Percentiles rank a stretch among this genome's conserved stretches.
Conservation (phyloP, 1,140 invertebrate genomes). For the Trinorchestia longiramus region DNA sequence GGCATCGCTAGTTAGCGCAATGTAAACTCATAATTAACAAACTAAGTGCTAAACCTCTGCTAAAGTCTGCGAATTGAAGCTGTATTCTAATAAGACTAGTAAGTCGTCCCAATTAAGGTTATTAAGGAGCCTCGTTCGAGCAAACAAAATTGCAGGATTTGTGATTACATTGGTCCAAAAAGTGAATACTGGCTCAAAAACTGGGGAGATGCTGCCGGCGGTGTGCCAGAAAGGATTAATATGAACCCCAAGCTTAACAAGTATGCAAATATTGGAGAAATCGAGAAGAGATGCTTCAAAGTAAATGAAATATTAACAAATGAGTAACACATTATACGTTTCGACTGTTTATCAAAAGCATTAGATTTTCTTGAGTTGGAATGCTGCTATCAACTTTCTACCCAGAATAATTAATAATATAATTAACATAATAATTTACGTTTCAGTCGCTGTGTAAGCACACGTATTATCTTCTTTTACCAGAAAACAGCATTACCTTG, state of each 20-base stretch:
- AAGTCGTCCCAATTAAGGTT: not conserved
- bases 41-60: not conserved
- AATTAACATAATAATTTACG: no score
- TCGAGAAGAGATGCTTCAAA: not conserved
- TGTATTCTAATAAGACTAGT: conserved; percentile 1
- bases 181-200: not conserved
- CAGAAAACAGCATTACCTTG: not conserved
- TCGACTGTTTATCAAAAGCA: not conserved
- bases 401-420: no score
- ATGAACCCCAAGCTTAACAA: not conserved
- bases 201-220: not conserved
- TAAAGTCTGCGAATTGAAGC: not conserved
- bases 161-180: not conserved
- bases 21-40: not conserved
- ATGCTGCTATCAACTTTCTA: no score
- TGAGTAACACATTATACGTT: not conserved
- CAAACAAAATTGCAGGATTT: not conserved
- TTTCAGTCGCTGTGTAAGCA: no score
- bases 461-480: not conserved
- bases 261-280: not conserved
- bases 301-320: not conserved
- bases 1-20: not conserved
- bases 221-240: not conserved
- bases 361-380: no score
- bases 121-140: not conserved